These are phyloP conservation scores for Coenonympha glycerion DNA, from an alignment of 2,888 invertebrate species.

Conservation along the genomic window DNA sequence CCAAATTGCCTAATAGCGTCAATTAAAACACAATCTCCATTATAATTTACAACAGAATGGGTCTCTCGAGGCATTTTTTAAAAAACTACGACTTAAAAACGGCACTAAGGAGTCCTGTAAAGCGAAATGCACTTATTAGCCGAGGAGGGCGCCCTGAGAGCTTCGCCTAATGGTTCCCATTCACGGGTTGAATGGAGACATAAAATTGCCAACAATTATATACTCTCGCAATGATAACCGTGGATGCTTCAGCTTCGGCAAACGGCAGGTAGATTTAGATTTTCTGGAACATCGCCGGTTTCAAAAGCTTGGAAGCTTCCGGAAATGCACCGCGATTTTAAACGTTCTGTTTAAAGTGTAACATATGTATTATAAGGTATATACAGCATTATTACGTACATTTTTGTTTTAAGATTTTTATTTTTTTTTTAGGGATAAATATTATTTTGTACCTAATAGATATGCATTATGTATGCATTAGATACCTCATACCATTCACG, in stretches of 20 bases:
- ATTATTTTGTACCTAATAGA: too few species aligned
- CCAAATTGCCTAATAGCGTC: constrained; percentile 54
- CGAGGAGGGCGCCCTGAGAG: constrained; percentile 62
- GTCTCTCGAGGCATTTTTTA: constrained; percentile 39
- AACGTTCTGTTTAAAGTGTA: constrained; percentile 2
- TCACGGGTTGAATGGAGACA: constrained; percentile 70
- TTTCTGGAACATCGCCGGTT: constrained; percentile 29
- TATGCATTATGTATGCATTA: too few species aligned
- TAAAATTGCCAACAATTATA: constrained; percentile 74
- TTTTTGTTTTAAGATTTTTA: not conserved
- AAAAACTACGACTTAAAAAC: constrained; percentile 57
- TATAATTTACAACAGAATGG: constrained; percentile 42
- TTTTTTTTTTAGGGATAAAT: too few species aligned
- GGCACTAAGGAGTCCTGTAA: constrained; percentile 68
- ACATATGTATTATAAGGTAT: not conserved
- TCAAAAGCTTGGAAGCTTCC: constrained; percentile 30
- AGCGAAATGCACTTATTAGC: constrained; percentile 75
- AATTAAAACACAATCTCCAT: constrained; percentile 48
- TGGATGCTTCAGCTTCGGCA: constrained; percentile 52
- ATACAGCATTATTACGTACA: not conserved
- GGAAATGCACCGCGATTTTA: constrained; percentile 22
- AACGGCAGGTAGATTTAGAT: constrained; percentile 33
- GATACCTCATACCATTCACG: too few species aligned
- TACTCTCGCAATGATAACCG: constrained; percentile 72
- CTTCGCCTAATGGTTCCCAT: constrained; percentile 71